Percentiles rank a stretch among this genome's conserved stretches.
Evolutionary conservation across 2,888 invertebrate genomes (phyloP).

Genomic region (Danaus chrysippus): DNA sequence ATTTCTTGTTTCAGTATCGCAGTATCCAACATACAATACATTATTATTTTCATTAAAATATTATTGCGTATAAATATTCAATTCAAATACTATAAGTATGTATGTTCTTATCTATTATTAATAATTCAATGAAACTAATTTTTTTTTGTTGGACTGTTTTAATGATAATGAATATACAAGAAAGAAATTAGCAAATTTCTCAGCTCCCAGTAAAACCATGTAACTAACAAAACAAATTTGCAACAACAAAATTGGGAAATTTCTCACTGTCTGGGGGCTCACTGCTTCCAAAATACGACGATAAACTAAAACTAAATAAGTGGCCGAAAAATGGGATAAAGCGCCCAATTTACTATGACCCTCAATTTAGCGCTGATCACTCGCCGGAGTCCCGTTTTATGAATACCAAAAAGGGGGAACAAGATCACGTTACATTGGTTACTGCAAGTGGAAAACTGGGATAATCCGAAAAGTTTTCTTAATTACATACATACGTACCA

Average conservation of each 20-base stretch:
- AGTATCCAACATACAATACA: too few relatives aligned
- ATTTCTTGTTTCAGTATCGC: slow-evolving; percentile 7
- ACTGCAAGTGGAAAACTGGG: slow-evolving; percentile 63
- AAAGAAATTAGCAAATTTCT: slow-evolving; percentile 20
- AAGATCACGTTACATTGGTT: slow-evolving; percentile 44
- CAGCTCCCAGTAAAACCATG: slow-evolving; percentile 34
- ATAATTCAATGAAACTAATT: neutral
- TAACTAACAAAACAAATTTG: slow-evolving; percentile 64
- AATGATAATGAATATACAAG: slow-evolving; percentile 9
- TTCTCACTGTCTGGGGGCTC: slow-evolving; percentile 69
- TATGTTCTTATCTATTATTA: too few relatives aligned
- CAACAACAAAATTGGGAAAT: slow-evolving; percentile 72
- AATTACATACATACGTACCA: slow-evolving; percentile 69
- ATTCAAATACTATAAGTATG: too few relatives aligned
- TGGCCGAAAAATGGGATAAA: slow-evolving; percentile 66
- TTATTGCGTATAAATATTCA: too few relatives aligned
- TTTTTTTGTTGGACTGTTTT: slow-evolving; percentile 1
- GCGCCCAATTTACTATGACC: slow-evolving; percentile 48
- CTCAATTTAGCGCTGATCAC: slow-evolving; percentile 31
- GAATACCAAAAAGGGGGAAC: slow-evolving; percentile 35
- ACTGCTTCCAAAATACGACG: slow-evolving; percentile 58
- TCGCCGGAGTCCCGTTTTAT: slow-evolving; percentile 23
- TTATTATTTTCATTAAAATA: too few relatives aligned
- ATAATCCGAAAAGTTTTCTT: slow-evolving; percentile 76
- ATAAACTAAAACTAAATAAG: slow-evolving; percentile 72